phyloP scores from a whole-genome alignment of 2,888 invertebrate species.

The Thera britannica region DNA sequence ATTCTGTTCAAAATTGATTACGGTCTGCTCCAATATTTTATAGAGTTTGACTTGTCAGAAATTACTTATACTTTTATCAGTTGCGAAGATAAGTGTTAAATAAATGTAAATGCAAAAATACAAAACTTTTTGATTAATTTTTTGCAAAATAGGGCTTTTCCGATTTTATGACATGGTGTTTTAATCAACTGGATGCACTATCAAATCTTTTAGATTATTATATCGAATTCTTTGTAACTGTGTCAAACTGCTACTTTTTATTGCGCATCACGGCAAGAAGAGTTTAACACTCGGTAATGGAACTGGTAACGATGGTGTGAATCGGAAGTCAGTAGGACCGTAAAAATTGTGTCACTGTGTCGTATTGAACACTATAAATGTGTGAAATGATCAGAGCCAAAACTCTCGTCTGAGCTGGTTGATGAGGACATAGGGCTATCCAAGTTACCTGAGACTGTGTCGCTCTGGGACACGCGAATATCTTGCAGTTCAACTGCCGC shows the following conservation, averaged over 20 bases:
- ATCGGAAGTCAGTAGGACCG: background rate
- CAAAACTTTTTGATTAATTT: too few relatives aligned
- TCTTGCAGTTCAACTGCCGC: slow-evolving; percentile 84
- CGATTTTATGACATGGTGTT: too few relatives aligned
- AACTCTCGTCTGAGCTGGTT: slow-evolving; percentile 74
- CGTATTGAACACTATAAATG: slow-evolving; percentile 59
- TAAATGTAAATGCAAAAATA: too few relatives aligned
- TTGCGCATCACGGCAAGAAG: background rate
- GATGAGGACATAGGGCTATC: slow-evolving; percentile 80
- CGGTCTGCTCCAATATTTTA: too few relatives aligned
- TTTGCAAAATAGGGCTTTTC: too few relatives aligned
- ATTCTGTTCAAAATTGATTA: too few relatives aligned
- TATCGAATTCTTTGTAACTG: too few relatives aligned
- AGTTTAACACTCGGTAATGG: background rate
- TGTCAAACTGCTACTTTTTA: background rate
- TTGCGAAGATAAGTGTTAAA: too few relatives aligned
- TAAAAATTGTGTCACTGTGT: slow-evolving; percentile 39
- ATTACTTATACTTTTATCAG: too few relatives aligned
- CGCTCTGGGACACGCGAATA: slow-evolving; percentile 80
- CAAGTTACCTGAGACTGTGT: slow-evolving; percentile 86
- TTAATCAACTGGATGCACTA: too few relatives aligned
- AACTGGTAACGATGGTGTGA: background rate
- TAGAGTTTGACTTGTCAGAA: too few relatives aligned
- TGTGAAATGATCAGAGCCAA: slow-evolving; percentile 74
- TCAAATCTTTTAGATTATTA: too few relatives aligned